These are phyloP conservation scores for Myathropa florea DNA, from an alignment of 2,888 invertebrate species.

Conservation along the genomic window DNA sequence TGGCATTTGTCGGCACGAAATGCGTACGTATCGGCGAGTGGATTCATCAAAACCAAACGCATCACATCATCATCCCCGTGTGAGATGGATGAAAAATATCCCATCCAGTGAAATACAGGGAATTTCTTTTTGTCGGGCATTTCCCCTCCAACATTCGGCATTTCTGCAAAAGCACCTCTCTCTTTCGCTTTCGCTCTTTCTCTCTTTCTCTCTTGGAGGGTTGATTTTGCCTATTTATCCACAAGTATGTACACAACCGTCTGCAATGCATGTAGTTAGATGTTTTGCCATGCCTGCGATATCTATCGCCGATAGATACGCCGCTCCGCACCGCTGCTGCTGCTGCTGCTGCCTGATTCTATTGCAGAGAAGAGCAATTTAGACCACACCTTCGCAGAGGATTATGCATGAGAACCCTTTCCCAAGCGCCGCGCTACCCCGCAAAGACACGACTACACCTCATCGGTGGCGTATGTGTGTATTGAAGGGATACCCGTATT, in stretches of 20 bases:
- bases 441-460: constrained; percentile 1
- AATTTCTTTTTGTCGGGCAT: constrained; percentile 8
- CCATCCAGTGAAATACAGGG: constrained; percentile 51
- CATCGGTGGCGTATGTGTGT: neutral
- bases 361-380: constrained; percentile 62
- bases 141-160: constrained; percentile 2
- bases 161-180: constrained; percentile 58
- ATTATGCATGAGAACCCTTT: constrained; percentile 67
- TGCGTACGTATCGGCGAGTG: neutral
- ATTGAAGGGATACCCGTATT: constrained; percentile 19
- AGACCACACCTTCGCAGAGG: constrained; percentile 69
- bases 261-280: constrained; percentile 64
- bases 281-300: constrained; percentile 26
- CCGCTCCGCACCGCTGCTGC: constrained; percentile 2
- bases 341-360: neutral
- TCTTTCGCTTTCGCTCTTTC: neutral
- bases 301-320: constrained; percentile 59
- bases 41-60: neutral
- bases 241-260: constrained; percentile 7
- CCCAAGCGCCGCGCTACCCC: constrained; percentile 18
- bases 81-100: constrained; percentile 15
- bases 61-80: neutral
- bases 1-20: neutral
- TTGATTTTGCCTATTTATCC: constrained; percentile 26
- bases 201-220: neutral